Base-by-base conservation (phyloP, 92 coral and sea anemone species). In the Actinernus sp. region DNA sequence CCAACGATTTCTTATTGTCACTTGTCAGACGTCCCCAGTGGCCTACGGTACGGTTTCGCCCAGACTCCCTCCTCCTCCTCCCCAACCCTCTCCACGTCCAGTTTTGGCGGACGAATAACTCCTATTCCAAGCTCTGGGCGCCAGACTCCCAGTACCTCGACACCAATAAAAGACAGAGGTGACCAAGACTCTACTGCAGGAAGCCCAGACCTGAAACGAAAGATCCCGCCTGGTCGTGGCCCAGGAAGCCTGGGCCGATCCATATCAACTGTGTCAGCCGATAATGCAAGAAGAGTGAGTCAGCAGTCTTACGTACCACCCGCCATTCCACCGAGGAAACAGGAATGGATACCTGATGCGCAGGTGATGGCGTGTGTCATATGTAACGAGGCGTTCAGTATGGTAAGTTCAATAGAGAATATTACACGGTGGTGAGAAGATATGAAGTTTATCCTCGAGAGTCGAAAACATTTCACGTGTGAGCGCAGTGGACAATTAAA, bases 291-390 rank as follows among this genome's bases (percentile, higher is more conserved):
- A 31, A 69, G 88, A 10, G 73, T 61, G 49, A 90, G 58, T 50
- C 87, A 72, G 79, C 73, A 60, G 76, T 44, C 59, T 32, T 90
- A 64, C 32, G 33, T 86, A 27, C 97, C 92, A 0, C 97, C 97
- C 7, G 65, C 61, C n/a, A 73, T 81, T 67, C 83, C 97, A 27
- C 99, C 99, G 2, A 65, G 83, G 13, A 89, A 52, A 55, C 92
- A 79, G 22, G 74, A 84, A 58, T 95, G 99, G 99, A 80, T 87
- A 68, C 97, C 95, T 34, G 99, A 95, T 63, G 84, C 83, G 11
- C 88, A 95, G 41, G 97, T 79, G 24, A 58, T 88, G 29, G 68
- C 77, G 1, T 95, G 99, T 50, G 86, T 91, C 57, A 89, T 95
- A 61, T 95, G 99, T 36, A 64, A 77, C 11, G 99, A 91, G 37